A percentile compares a stretch with the other conserved stretches of the same genome.
These are phyloP conservation scores for Leptopilina clavipes DNA, from an alignment of 1,140 invertebrate genomes.

Conservation along the genomic window DNA sequence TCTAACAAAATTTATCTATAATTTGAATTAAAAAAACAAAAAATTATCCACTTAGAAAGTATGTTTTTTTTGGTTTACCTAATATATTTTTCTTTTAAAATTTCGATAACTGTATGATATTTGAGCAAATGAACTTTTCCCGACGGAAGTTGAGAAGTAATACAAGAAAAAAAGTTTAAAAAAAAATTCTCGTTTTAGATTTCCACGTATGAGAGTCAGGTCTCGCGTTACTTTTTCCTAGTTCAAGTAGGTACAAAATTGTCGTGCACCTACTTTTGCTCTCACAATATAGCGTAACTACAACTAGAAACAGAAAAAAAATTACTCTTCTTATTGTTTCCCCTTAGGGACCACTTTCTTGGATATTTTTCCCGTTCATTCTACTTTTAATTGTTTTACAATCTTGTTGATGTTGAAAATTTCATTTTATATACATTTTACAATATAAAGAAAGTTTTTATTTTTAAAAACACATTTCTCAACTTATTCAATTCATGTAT, in stretches of 20 bases:
- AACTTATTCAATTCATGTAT: neutral
- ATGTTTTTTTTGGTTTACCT: neutral
- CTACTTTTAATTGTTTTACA: conserved; percentile 1
- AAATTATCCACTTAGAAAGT: too few relatives aligned
- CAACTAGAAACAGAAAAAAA: neutral
- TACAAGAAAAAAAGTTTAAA: neutral
- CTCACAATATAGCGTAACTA: neutral
- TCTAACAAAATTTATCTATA: too few relatives aligned
- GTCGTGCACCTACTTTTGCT: neutral
- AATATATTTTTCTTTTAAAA: neutral
- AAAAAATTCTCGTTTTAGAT: neutral
- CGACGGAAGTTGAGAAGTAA: neutral
- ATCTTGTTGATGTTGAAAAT: neutral
- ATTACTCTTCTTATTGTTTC: neutral
- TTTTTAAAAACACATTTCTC: neutral
- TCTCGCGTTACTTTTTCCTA: neutral
- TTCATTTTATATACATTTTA: neutral
- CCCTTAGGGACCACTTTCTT: neutral
- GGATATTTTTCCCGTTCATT: neutral
- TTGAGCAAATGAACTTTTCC: neutral
- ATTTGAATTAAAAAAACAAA: too few relatives aligned
- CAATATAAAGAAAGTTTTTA: too few relatives aligned
- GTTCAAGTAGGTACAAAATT: conserved; percentile 16
- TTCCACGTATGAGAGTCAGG: neutral
- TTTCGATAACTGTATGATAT: too few relatives aligned